Conservation (phyloP, 2,888 invertebrate species). For the Plusia festucae region DNA sequence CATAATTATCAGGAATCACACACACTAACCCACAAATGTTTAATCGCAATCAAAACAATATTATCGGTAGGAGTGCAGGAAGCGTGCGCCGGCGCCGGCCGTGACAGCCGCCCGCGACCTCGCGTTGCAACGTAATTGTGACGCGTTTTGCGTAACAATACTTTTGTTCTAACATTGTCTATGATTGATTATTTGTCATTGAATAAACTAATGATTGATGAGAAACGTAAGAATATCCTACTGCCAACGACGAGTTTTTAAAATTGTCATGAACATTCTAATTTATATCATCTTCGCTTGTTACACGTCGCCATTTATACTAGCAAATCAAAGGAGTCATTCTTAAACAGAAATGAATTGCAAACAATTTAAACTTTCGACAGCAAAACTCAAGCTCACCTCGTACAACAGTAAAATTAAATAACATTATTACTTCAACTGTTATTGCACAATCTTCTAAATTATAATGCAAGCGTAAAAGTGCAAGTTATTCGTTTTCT, state of each 20-base stretch:
- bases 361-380: background rate
- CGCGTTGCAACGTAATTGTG: slow-evolving; percentile 65
- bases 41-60: slow-evolving; percentile 64
- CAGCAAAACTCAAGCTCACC: background rate
- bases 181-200: slow-evolving; percentile 26
- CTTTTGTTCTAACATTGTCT: slow-evolving; percentile 44
- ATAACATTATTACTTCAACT: slow-evolving; percentile 28
- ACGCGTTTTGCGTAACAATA: slow-evolving; percentile 67
- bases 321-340: background rate
- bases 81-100: slow-evolving; percentile 62
- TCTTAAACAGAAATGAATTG: background rate
- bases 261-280: background rate
- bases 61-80: slow-evolving; percentile 66
- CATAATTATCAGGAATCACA: slow-evolving; percentile 39
- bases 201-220: slow-evolving; percentile 19
- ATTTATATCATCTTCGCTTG: background rate
- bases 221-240: background rate
- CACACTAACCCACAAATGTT: slow-evolving; percentile 47
- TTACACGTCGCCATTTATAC: background rate
- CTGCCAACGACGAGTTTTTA: background rate
- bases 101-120: slow-evolving; percentile 60
- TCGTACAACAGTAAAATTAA: slow-evolving; percentile 12
- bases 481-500: slow-evolving; percentile 37
- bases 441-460: slow-evolving; percentile 44
- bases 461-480: slow-evolving; percentile 12